These are phyloP conservation scores for Pangasius sanitwongsei DNA, from an alignment of 2,797 vertebrate species.

Conservation along the genomic window DNA sequence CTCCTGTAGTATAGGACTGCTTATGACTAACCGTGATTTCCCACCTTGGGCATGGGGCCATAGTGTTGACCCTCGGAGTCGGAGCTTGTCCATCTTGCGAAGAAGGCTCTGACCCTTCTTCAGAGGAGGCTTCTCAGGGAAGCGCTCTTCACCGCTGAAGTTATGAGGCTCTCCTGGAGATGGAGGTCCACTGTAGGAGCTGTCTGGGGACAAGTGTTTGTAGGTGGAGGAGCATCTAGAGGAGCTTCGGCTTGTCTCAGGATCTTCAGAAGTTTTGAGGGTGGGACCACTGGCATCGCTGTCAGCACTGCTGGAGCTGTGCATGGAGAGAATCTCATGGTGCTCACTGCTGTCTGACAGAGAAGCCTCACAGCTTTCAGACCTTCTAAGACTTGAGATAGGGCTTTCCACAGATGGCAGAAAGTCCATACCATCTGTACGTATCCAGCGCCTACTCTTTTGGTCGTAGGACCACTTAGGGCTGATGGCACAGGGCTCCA, in stretches of 20 bases:
- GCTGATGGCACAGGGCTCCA: slow-evolving; percentile 85
- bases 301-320: slow-evolving; percentile 81
- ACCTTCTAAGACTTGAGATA: slow-evolving; percentile 41
- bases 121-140: slow-evolving; percentile 69
- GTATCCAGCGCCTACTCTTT: slow-evolving; percentile 75
- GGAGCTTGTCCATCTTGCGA: slow-evolving; percentile 85
- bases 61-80: slow-evolving; percentile 67
- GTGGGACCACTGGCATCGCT: slow-evolving; percentile 67
- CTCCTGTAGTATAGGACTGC: slow-evolving; percentile 75
- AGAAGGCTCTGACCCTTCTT: slow-evolving; percentile 78
- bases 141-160: slow-evolving; percentile 64
- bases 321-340: slow-evolving; percentile 76
- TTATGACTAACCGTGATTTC: slow-evolving; percentile 62
- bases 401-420: slow-evolving; percentile 58
- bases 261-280: slow-evolving; percentile 51
- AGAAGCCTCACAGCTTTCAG: slow-evolving; percentile 46
- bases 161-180: slow-evolving; percentile 66
- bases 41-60: slow-evolving; percentile 55
- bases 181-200: slow-evolving; percentile 70
- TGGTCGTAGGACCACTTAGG: slow-evolving; percentile 82
- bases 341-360: slow-evolving; percentile 64
- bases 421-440: slow-evolving; percentile 62
- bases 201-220: slow-evolving; percentile 70
- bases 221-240: slow-evolving; percentile 75
- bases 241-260: slow-evolving; percentile 72